Evolutionary conservation across 2,888 invertebrate genomes (phyloP).

Genomic region (Erynnis tages): DNA sequence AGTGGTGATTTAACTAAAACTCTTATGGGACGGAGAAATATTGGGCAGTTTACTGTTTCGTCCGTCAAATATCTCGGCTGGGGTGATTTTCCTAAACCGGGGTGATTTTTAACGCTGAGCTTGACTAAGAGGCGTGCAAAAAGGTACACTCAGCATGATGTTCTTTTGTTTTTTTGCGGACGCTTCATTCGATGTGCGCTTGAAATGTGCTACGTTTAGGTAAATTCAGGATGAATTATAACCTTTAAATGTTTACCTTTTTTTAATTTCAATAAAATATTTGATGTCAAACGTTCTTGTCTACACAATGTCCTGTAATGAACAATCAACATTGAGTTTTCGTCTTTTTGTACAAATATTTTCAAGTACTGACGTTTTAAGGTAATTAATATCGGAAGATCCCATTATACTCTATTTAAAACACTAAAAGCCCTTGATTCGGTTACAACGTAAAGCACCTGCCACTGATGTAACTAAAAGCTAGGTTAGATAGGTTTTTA

Average conservation of each 20-base stretch:
- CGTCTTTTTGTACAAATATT: too few relatives aligned
- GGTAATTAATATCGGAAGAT: constrained; percentile 1
- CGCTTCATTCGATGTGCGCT: neutral
- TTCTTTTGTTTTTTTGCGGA: constrained; percentile 8
- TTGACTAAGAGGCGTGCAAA: constrained; percentile 2
- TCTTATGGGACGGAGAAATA: neutral
- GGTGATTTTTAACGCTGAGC: constrained; percentile 17
- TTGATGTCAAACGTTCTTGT: too few relatives aligned
- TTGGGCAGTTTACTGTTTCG: neutral
- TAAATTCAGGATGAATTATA: too few relatives aligned
- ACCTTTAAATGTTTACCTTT: too few relatives aligned
- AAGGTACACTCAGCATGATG: neutral
- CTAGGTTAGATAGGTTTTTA: too few relatives aligned
- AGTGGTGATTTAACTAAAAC: neutral
- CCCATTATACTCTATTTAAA: neutral
- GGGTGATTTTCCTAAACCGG: constrained; percentile 16
- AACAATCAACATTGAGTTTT: too few relatives aligned
- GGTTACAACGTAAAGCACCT: neutral
- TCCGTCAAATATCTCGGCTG: neutral
- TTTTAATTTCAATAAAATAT: too few relatives aligned
- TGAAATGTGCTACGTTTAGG: neutral
- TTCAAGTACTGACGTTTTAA: too few relatives aligned
- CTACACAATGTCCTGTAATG: too few relatives aligned
- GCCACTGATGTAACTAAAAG: too few relatives aligned
- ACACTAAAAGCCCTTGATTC: neutral